Conservation (phyloP, 2,888 invertebrate genomes). For the Agrotis exclamationis region DNA sequence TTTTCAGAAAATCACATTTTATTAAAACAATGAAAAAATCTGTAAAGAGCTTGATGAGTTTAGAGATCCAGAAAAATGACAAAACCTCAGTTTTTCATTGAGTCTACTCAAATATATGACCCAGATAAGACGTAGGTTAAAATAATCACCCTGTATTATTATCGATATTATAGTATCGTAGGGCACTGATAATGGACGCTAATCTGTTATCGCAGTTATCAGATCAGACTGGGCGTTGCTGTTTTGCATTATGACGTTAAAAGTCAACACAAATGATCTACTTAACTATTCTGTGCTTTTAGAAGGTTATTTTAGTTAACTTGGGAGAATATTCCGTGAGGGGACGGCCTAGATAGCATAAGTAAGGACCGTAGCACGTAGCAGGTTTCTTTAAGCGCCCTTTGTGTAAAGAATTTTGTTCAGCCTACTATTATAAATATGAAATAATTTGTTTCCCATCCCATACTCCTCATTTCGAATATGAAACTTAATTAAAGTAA, state of each 20-base stretch:
- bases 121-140: neutral
- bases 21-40: too few relatives aligned
- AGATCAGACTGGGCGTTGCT: conserved; percentile 22
- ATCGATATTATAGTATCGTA: conserved; percentile 14
- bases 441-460: neutral
- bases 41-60: too few relatives aligned
- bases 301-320: neutral
- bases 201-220: conserved; percentile 47
- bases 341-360: too few relatives aligned
- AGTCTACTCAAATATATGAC: neutral
- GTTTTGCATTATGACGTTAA: conserved; percentile 31
- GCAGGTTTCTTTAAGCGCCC: too few relatives aligned
- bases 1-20: too few relatives aligned
- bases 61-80: neutral
- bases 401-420: too few relatives aligned
- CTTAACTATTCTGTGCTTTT: neutral
- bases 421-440: neutral
- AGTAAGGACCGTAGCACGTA: too few relatives aligned
- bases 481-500: neutral
- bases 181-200: conserved; percentile 42
- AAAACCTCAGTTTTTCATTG: too few relatives aligned
- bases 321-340: too few relatives aligned
- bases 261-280: neutral
- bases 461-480: neutral
- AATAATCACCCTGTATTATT: conserved; percentile 33